Evolutionary conservation across 2,888 invertebrate genomes (phyloP).

Genomic region (Catonia carolina): DNA sequence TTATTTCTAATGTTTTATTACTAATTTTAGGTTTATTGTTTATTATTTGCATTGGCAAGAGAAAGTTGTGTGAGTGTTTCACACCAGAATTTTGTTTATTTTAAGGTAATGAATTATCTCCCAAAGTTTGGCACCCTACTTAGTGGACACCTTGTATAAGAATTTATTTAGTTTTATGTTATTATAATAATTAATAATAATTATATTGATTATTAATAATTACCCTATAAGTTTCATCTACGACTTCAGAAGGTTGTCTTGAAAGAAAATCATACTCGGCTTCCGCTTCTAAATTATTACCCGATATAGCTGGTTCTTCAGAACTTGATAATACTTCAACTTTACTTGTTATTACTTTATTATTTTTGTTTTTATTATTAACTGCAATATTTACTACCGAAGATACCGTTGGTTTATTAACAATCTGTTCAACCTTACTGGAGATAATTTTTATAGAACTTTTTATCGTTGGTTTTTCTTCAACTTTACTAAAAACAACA

Average conservation of each 20-base stretch:
- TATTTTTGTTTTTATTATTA: not conserved
- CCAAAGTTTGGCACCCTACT: no score
- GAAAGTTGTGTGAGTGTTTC: no score
- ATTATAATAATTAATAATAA: not conserved
- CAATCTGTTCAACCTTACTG: not conserved
- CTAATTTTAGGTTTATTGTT: no score
- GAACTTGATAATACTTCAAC: constrained; percentile 47
- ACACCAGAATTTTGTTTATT: no score
- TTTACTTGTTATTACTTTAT: constrained; percentile 46
- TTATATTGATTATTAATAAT: constrained; percentile 8
- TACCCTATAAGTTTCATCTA: constrained; percentile 78
- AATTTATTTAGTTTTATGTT: no score
- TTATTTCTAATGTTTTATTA: no score
- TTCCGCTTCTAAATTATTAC: constrained; percentile 63
- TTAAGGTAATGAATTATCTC: no score
- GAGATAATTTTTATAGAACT: not conserved
- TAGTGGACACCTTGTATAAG: no score
- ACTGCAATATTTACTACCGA: not conserved
- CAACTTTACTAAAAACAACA: constrained; percentile 9
- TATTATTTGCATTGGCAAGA: no score
- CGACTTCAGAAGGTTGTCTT: constrained; percentile 74
- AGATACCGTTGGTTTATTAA: not conserved
- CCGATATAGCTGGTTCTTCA: constrained; percentile 52
- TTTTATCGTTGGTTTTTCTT: constrained; percentile 2
- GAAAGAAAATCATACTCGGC: constrained; percentile 81